Conservation (phyloP, 2,797 vertebrate genomes). For the Limnodromus scolopaceus region DNA sequence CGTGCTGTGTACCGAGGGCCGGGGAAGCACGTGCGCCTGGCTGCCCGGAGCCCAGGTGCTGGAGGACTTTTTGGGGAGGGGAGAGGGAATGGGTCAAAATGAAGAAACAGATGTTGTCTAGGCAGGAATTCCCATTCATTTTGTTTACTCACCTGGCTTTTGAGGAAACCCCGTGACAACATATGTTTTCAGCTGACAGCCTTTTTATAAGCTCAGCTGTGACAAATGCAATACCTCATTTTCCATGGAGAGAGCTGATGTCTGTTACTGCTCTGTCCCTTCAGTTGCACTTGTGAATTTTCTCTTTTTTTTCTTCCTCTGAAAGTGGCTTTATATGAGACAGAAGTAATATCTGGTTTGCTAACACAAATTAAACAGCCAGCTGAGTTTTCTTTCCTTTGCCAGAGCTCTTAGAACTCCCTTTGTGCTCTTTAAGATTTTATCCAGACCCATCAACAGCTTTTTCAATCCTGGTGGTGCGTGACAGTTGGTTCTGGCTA, state of each 20-base stretch:
- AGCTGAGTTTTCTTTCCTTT: background rate
- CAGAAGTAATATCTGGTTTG: background rate
- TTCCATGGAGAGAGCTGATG: background rate
- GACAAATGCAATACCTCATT: background rate
- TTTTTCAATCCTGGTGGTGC: background rate
- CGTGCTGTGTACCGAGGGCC: fast-evolving
- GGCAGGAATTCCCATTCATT: background rate
- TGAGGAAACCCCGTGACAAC: background rate
- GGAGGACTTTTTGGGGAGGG: background rate
- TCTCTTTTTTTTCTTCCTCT: background rate
- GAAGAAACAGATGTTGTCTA: background rate
- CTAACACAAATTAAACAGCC: background rate
- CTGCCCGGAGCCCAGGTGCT: background rate
- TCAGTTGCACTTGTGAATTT: background rate
- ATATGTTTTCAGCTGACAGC: background rate
- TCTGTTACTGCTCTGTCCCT: background rate
- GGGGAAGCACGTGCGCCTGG: fast-evolving
- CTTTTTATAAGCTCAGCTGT: background rate
- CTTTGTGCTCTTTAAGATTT: background rate
- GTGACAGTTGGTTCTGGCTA: background rate
- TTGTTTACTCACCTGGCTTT: conserved; percentile 9
- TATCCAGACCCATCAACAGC: background rate
- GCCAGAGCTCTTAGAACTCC: background rate
- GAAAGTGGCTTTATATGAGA: background rate
- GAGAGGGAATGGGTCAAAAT: background rate